phyloP scores from a whole-genome alignment of 2,888 invertebrate species.

The Diachrysia chrysitis region DNA sequence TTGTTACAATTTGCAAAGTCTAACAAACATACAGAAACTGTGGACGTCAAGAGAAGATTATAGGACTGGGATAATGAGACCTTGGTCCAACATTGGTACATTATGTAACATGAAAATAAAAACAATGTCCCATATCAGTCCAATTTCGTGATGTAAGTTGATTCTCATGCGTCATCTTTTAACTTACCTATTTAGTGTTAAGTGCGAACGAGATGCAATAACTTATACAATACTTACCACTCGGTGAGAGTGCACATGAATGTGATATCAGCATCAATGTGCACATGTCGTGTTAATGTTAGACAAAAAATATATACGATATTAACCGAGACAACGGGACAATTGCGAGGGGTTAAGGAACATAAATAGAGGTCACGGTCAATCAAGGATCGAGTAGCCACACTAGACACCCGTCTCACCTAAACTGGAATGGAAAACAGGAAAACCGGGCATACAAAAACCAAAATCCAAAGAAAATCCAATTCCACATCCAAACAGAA shows the following conservation, averaged over 20 bases:
- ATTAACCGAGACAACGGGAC: conserved; percentile 64
- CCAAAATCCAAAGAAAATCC: conserved; percentile 53
- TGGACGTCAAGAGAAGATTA: conserved; percentile 7
- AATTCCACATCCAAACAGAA: conserved; percentile 49
- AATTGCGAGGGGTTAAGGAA: conserved; percentile 68
- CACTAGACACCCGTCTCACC: conserved; percentile 49
- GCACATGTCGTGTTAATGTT: conserved; percentile 63
- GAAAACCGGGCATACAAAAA: conserved; percentile 56
- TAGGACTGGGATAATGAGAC: not conserved
- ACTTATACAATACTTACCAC: conserved; percentile 54
- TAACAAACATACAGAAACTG: conserved; percentile 24
- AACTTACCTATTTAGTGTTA: conserved; percentile 44
- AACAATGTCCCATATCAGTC: conserved; percentile 20
- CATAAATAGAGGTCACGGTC: conserved; percentile 70
- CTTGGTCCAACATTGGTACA: not conserved
- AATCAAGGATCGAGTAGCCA: conserved; percentile 60
- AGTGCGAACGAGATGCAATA: conserved; percentile 53
- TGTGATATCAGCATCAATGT: conserved; percentile 55
- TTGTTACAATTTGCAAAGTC: conserved; percentile 25
- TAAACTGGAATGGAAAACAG: conserved; percentile 49
- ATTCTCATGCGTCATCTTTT: conserved; percentile 29
- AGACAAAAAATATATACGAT: conserved; percentile 52
- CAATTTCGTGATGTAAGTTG: conserved; percentile 5
- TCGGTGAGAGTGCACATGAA: conserved; percentile 59
- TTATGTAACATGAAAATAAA: not conserved